phyloP scores from a whole-genome alignment of 2,113 vertebrate species.

The Actenoides lindsayi region DNA sequence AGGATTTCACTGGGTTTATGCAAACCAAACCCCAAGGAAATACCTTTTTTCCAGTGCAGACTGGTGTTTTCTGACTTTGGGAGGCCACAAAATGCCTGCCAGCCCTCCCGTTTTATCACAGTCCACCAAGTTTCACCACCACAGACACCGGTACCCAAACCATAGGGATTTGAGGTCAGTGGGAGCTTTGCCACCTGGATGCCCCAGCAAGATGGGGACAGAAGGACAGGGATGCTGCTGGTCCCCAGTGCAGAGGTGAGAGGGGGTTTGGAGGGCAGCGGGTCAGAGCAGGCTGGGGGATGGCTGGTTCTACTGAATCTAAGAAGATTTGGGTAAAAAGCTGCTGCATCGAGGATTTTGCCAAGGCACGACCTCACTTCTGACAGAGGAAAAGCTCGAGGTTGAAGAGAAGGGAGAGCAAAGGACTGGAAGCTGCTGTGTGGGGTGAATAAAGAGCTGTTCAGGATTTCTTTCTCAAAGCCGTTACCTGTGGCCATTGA shows the following conservation, averaged over 20 bases:
- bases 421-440: fast-evolving
- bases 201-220: fast-evolving
- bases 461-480: background rate
- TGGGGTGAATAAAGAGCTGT: background rate
- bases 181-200: background rate
- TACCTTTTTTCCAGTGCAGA: background rate
- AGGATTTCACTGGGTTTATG: background rate
- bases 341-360: fast-evolving
- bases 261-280: background rate
- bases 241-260: background rate
- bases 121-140: background rate
- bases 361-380: background rate
- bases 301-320: background rate
- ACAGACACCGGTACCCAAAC: background rate
- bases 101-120: background rate
- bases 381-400: background rate
- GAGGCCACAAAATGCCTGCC: background rate
- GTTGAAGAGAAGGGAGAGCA: background rate
- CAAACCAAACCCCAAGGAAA: background rate
- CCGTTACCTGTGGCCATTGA: background rate
- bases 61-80: background rate
- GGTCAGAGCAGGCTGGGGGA: background rate
- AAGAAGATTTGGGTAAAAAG: background rate
- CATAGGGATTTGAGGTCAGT: fast-evolving
- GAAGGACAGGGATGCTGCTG: background rate